A percentile compares a stretch with the other conserved stretches of the same genome.
phyloP scores from a whole-genome alignment of 1,140 invertebrate species.

The Eriocheir sinensis region DNA sequence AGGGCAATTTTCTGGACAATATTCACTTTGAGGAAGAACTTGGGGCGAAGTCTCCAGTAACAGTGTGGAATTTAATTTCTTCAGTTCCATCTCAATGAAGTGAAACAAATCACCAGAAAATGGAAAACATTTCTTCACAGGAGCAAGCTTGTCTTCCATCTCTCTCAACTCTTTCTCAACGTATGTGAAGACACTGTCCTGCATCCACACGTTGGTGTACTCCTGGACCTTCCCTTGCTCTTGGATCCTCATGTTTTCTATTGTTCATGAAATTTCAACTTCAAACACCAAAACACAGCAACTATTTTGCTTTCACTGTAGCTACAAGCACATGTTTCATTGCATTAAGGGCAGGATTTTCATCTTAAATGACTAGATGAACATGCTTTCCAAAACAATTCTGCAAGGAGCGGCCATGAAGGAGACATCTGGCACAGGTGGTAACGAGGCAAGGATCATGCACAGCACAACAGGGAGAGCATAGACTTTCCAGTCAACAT shows the following conservation, averaged over 20 bases:
- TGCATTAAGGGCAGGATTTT: too few relatives aligned
- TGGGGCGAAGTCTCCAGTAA: neutral
- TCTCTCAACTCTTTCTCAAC: conserved; percentile 58
- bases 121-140: neutral
- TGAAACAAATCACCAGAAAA: conserved; percentile 50
- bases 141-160: neutral
- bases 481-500: neutral
- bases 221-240: neutral
- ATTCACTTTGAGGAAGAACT: neutral
- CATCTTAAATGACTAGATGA: conserved; percentile 12
- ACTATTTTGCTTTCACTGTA: too few relatives aligned
- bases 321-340: too few relatives aligned
- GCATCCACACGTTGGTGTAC: conserved; percentile 50
- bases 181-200: conserved; percentile 46
- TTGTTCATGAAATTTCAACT: too few relatives aligned
- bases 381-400: neutral
- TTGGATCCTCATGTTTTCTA: neutral
- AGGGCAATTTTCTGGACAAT: neutral
- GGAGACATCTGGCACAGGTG: neutral
- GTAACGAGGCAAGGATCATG: neutral
- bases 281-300: too few relatives aligned
- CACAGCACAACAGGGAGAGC: neutral
- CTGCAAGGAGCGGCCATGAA: neutral
- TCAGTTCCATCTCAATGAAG: conserved; percentile 57
- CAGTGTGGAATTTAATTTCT: neutral